Percentiles rank a stretch among this genome's conserved stretches.
Evolutionary conservation across 2,888 invertebrate genomes (phyloP).

Genomic region (Yponomeuta cagnagella): DNA sequence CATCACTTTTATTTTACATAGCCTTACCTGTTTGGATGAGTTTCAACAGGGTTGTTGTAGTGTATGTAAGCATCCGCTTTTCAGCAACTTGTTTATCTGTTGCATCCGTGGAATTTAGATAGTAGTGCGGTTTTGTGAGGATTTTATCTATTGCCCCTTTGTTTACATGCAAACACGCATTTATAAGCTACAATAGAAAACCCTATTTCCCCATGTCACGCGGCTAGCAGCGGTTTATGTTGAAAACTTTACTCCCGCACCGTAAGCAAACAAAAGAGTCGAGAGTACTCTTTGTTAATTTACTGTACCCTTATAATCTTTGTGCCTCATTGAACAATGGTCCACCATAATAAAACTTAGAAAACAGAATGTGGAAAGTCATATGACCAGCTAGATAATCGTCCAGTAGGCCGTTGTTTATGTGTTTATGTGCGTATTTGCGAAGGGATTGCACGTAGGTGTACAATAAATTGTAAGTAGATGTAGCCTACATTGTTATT

Average conservation of each 20-base stretch:
- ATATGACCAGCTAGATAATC: neutral
- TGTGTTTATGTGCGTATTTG: neutral
- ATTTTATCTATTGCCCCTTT: neutral
- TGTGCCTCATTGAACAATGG: slow-evolving; percentile 13
- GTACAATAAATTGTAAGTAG: slow-evolving; percentile 44
- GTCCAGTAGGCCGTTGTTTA: slow-evolving; percentile 4
- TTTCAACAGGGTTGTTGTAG: too few species aligned
- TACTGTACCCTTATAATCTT: slow-evolving; percentile 14
- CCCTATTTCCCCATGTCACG: slow-evolving; percentile 53
- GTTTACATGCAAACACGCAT: slow-evolving; percentile 43
- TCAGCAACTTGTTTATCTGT: too few species aligned
- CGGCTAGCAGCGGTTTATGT: slow-evolving; percentile 53
- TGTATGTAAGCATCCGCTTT: too few species aligned
- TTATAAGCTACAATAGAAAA: slow-evolving; percentile 40
- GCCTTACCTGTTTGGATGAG: neutral
- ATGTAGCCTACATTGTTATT: slow-evolving; percentile 39
- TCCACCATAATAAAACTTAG: slow-evolving; percentile 6
- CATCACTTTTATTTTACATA: slow-evolving; percentile 27
- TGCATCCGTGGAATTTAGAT: too few species aligned
- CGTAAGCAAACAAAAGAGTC: slow-evolving; percentile 44
- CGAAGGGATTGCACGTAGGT: slow-evolving; percentile 33
- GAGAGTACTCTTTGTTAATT: slow-evolving; percentile 14
- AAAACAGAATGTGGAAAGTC: slow-evolving; percentile 9
- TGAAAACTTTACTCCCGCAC: slow-evolving; percentile 46
- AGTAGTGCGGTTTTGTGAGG: too few species aligned